Conservation (phyloP, 1,140 invertebrate genomes). For the Arctopsyche grandis region DNA sequence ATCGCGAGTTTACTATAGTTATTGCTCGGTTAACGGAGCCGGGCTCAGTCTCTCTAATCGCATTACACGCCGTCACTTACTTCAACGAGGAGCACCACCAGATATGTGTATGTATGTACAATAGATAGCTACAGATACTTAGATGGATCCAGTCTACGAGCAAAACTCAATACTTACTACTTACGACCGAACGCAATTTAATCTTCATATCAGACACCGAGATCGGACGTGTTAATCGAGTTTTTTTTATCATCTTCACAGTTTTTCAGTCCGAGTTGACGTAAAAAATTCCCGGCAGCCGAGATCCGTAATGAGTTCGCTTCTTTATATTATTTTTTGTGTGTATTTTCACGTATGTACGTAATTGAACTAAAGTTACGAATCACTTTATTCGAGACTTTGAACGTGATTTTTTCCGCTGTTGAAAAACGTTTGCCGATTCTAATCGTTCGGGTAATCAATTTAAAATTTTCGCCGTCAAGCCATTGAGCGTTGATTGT, state of each 20-base stretch:
- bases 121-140: neutral
- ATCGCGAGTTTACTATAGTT: conserved; percentile 21
- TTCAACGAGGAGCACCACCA: neutral
- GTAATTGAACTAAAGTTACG: neutral
- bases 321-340: neutral
- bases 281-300: neutral
- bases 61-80: conserved; percentile 11
- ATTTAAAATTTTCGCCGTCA: neutral
- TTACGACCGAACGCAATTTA: neutral
- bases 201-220: neutral
- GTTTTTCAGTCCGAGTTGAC: neutral
- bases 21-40: conserved; percentile 17
- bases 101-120: neutral
- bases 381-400: neutral
- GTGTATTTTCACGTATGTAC: neutral
- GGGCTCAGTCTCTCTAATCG: neutral
- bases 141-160: neutral
- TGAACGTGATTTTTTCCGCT: neutral
- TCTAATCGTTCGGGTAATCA: conserved; percentile 5
- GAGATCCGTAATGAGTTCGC: neutral
- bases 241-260: neutral
- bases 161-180: neutral
- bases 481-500: too few relatives aligned
- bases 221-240: conserved; percentile 9
- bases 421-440: neutral